A percentile compares a stretch with the other conserved stretches of the same genome.
Evolutionary conservation across 2,888 invertebrate genomes (phyloP).

Genomic region (Tiliacea aurago): DNA sequence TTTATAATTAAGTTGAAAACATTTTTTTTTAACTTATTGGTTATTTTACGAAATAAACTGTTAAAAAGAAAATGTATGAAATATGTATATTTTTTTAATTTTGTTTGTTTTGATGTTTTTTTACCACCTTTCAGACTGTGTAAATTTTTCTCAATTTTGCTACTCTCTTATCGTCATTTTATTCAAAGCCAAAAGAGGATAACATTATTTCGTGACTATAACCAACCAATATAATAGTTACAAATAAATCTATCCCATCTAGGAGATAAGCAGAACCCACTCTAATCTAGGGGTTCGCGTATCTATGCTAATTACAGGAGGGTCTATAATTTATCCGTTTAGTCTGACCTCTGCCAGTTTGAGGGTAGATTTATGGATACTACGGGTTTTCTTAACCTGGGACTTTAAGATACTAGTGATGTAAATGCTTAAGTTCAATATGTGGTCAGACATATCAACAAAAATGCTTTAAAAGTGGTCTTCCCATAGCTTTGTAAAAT

Average conservation of each 20-base stretch:
- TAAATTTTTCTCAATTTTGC: background rate
- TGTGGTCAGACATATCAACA: accelerated
- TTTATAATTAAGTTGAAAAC: background rate
- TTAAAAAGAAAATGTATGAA: background rate
- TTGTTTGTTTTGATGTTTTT: too few relatives aligned
- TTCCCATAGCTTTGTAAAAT: background rate
- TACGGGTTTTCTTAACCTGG: slow-evolving; percentile 40
- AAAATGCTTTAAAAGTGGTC: background rate
- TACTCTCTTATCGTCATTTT: background rate
- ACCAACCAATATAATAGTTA: slow-evolving; percentile 58
- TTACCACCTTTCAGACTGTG: background rate
- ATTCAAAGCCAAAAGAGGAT: too few relatives aligned
- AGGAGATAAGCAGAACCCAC: slow-evolving; percentile 66
- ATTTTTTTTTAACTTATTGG: too few relatives aligned
- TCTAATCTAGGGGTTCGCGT: slow-evolving; percentile 67
- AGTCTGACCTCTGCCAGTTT: slow-evolving; percentile 59
- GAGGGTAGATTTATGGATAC: slow-evolving; percentile 51
- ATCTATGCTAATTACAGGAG: slow-evolving; percentile 74
- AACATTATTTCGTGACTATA: slow-evolving; percentile 6
- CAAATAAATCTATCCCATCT: slow-evolving; percentile 68
- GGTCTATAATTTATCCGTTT: slow-evolving; percentile 72
- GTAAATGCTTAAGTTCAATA: background rate
- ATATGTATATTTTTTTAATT: too few relatives aligned
- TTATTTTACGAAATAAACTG: background rate
- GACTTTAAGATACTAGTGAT: slow-evolving; percentile 21